Base-by-base conservation (phyloP, 2,888 invertebrate genomes). In the Scrobipalpa costella region DNA sequence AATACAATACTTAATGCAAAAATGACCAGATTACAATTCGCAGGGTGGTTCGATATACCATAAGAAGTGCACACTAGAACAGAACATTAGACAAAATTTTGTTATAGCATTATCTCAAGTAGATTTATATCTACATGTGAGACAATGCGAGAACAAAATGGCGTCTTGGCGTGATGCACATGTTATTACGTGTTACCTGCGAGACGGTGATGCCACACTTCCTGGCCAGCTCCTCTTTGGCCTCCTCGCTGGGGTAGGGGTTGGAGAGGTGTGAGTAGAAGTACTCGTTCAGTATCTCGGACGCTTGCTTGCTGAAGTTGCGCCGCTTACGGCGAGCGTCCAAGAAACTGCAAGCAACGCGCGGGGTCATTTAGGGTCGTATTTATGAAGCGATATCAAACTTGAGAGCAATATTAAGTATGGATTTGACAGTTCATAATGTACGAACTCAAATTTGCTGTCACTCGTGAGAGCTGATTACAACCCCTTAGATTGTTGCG, bases 201-300 rank as follows among this genome's bases (percentile, higher is more conserved):
- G 97, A 97, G 66, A 98, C 98, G 67, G 99, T 99, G 85, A 99
- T 99, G 84, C 98, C 98, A 91, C 99, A 99, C 91, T 99, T 99
- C 87, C 99, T 94, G 63, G 99, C 99, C 86, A 99, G 94, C 87
- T 99, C 99, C 92, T 99, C 99, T 91, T 99, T 99, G 71, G 99
- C 99, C 92, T 99, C 99, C 93, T 99, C 99, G 83, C 98, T 98
- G 70, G 99, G 99, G 93, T 99, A 99, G 36, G 99, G 99, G 94
- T 99, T 99, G 84, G 98, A 98, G 79, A 99, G 94, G 92, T 99
- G 99, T 77, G 99, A 99, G 93, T 99, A 99, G 93, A 99, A 99
- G 90, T 99, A 99, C 92, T 99, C 99, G 92, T 99, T 99, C 76
- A 99, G 94, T 78, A 99, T 98, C 93, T 99, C 99, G 33, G 99